Evolutionary conservation across 1,140 invertebrate genomes (phyloP), one percentile per base, ranked within the genome.

Genomic region (Thalassaphorura encarpata): DNA sequence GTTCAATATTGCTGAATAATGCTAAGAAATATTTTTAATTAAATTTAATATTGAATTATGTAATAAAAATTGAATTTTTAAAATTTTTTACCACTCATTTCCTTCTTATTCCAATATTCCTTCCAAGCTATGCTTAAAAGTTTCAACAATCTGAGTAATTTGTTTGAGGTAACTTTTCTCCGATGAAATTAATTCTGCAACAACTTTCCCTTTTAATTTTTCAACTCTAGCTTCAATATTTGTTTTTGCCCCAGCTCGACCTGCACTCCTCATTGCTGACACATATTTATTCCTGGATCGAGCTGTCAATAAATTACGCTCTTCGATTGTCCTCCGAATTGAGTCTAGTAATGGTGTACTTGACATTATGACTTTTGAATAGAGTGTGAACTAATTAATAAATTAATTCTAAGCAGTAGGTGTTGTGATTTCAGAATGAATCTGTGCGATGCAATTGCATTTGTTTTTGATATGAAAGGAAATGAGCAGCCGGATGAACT

Each of bases 241-340:
- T 19, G 43, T 52, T n/a, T 36, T 36, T 36, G 33, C 11, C 11
- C n/a, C 11, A 11, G 33, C n/a, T 23, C 29, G 15, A 29, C 40
- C 23, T 11, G 55, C 56, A 36, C 29, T 52, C 27, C 41, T 40
- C 4, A 59, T 18, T 6, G 61, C 61, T 28, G 61, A 59, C 5
- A 62, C 61, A 40, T 58, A 62, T 26, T 62, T 58, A 19, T 40
- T 15, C 11, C 61, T 24, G 1, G 56, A 56, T 36, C 61, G 33
- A 19, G 56, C 61, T 15, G 61, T 60, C 29, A 62, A 55, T 21
- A 62, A 47, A 56, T 62, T 62, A 8, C 56, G 36, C 24, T 62
- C 61, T 45, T 62, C 61, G 41, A 62, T 62, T 21, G 61, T 62
- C 18, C 61, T 33, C 8, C 61, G 36, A 50, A 62, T 62, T n/a